A percentile compares a stretch with the other conserved stretches of the same genome.
Evolutionary conservation across 1,140 invertebrate species (phyloP).

Genomic region (Scaptomyza pallida): DNA sequence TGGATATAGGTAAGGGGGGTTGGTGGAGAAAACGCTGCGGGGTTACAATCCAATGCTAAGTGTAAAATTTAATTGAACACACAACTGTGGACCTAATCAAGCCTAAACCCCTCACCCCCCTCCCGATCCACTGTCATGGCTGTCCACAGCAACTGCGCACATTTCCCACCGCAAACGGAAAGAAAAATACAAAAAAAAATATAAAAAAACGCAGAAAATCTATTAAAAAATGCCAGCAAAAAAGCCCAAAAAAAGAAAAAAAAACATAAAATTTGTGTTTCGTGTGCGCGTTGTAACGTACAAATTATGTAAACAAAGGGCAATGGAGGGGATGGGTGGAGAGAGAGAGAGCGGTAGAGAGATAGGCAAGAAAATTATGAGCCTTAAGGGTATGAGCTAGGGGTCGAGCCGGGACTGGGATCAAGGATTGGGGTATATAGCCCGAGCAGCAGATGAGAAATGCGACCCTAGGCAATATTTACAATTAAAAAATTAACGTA

Average conservation of each 20-base stretch:
- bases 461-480: constrained; percentile 80
- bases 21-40: constrained; percentile 1
- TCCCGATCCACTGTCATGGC: background rate
- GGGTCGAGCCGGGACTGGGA: constrained; percentile 1
- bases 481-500: constrained; percentile 83
- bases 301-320: constrained; percentile 79
- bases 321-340: background rate
- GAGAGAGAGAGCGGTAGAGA: constrained; percentile 7
- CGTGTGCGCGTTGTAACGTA: constrained; percentile 79
- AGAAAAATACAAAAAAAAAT: constrained; percentile 17
- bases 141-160: constrained; percentile 60
- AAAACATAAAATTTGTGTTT: constrained; percentile 29
- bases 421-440: background rate
- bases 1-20: too few relatives aligned
- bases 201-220: constrained; percentile 54
- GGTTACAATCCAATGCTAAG: constrained; percentile 51
- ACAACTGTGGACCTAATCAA: constrained; percentile 47
- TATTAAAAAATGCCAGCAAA: constrained; percentile 71
- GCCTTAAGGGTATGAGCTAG: constrained; percentile 46
- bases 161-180: constrained; percentile 57
- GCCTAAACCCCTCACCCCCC: constrained; percentile 12
- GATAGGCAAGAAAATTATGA: constrained; percentile 67
- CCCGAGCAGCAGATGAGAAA: constrained; percentile 73
- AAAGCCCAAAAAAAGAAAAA: constrained; percentile 69
- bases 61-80: constrained; percentile 70